Conservation (phyloP, 2,797 vertebrate genomes). For the Dermochelys coriacea region DNA sequence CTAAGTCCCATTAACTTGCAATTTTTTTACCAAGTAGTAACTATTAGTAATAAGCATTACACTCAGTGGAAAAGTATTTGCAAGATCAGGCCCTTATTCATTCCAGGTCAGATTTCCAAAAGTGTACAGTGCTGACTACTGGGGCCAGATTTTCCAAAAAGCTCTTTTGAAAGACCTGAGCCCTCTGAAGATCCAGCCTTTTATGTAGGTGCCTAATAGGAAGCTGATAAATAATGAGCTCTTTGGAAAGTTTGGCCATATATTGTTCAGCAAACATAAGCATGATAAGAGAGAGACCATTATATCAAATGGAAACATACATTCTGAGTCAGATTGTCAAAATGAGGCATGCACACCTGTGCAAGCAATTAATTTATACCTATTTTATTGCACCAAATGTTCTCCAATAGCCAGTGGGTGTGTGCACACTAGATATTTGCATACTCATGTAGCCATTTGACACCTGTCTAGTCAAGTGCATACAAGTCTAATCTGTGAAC, state of each 20-base stretch:
- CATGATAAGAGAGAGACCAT: not conserved
- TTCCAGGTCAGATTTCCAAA: not conserved
- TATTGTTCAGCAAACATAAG: not conserved
- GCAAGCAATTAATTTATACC: not conserved
- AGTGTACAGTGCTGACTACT: not conserved
- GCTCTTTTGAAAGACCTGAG: not conserved
- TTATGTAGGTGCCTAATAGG: not conserved
- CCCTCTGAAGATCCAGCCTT: not conserved
- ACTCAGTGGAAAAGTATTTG: not conserved
- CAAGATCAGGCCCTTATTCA: not conserved
- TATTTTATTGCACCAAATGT: rapidly evolving
- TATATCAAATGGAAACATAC: not conserved
- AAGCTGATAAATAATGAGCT: not conserved
- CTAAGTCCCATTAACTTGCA: not conserved
- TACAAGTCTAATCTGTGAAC: not conserved
- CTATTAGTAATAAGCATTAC: rapidly evolving
- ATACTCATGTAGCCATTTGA: not conserved
- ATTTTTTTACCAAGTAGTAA: not conserved
- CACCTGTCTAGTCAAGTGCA: not conserved
- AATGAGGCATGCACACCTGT: not conserved
- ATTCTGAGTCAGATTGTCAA: not conserved
- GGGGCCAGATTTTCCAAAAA: not conserved
- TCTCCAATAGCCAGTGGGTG: not conserved
- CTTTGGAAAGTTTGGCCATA: not conserved
- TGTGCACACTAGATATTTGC: not conserved